Base-by-base conservation (phyloP, 2,888 invertebrate genomes). In the Megaustenia siamemsis region DNA sequence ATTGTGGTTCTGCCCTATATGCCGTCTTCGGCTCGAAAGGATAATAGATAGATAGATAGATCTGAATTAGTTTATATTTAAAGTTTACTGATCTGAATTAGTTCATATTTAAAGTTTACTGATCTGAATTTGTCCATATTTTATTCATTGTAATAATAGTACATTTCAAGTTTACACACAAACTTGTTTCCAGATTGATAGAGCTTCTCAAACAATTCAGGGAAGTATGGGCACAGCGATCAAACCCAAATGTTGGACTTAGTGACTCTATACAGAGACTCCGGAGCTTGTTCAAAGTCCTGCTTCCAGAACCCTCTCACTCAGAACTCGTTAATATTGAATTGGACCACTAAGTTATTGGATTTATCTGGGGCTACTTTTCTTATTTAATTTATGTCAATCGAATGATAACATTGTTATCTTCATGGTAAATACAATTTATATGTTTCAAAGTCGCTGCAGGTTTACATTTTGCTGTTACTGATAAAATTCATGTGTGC, bases 161-260 rank as follows among this genome's bases (percentile, higher is more conserved):
- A n/a, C n/a, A n/a, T n/a, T n/a, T n/a, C n/a, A n/a, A n/a, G n/a
- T n/a, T n/a, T n/a, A n/a, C n/a, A n/a, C 63, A 4, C 21, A 53
- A 12, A 63, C 15, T 43, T 60, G 53, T 18, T 71, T 90, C 49
- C 90, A 95, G 95, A 90, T 93, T 95, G 90, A 91, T 95, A 75
- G 95, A 95, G 83, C 93, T 95, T 84, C 94, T 95, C 85, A 95
- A 95, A 88, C 95, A 95, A 85, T 95, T 95, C 89, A 94, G 95
- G 88, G 94, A 94, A 66, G 94, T 95, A 28, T 95, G 95, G 95
- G 90, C 95, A 53, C 94, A 95, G 86, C 93, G 95, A 81, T 95
- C 95, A 89, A 93, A 95, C 86, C 95, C 95, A 1, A 94, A 95
- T 86, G 56, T 82, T n/a, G 95, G 95, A 43, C 94, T 95, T 43